A percentile compares a stretch with the other conserved stretches of the same genome.
phyloP scores from a whole-genome alignment of 2,797 vertebrate genomes.

The Characodon lateralis region DNA sequence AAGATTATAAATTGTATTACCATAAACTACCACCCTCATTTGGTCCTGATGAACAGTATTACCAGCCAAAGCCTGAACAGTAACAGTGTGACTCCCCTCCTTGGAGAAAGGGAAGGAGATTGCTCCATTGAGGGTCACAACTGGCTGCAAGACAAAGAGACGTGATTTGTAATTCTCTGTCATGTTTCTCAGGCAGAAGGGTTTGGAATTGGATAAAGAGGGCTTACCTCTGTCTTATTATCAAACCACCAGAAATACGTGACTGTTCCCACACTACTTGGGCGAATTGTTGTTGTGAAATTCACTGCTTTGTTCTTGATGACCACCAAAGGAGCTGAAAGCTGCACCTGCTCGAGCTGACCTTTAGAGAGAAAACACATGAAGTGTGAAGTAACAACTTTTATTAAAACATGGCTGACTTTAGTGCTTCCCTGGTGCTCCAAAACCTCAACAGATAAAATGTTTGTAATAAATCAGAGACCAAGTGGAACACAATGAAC shows the following conservation, averaged over 20 bases:
- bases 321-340: conserved; percentile 88
- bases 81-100: conserved; percentile 89
- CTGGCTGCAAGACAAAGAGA: conserved; percentile 78
- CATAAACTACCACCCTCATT: conserved; percentile 89
- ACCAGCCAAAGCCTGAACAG: conserved; percentile 89
- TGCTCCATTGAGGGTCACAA: conserved; percentile 87
- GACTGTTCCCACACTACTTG: conserved; percentile 89
- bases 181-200: not conserved
- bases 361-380: conserved; percentile 75
- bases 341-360: conserved; percentile 88
- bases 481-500: conserved; percentile 5
- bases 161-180: not conserved
- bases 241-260: conserved; percentile 96
- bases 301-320: conserved; percentile 91
- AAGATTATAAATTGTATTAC: conserved; percentile 60
- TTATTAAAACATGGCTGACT: conserved; percentile 6
- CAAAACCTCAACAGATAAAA: conserved; percentile 12
- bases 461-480: conserved; percentile 2
- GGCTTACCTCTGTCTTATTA: conserved; percentile 91
- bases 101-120: conserved; percentile 87
- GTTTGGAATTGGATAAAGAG: not conserved
- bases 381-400: conserved; percentile 6
- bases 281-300: conserved; percentile 85
- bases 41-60: conserved; percentile 90
- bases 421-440: not conserved